These are phyloP conservation scores for Syngnathus rostellatus DNA, from an alignment of 2,797 vertebrate genomes.

Conservation along the genomic window DNA sequence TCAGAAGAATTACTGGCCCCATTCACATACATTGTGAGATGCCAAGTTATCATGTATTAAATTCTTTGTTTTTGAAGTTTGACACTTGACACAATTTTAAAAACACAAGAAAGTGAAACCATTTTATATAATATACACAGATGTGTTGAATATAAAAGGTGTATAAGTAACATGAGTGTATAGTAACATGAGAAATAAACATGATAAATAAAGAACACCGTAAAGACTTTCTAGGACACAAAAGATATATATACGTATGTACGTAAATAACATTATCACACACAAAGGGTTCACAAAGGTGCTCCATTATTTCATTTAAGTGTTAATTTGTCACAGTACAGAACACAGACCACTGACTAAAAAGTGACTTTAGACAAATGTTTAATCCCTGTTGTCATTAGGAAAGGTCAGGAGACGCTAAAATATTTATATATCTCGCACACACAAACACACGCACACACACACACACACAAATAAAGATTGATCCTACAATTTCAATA, in stretches of 20 bases:
- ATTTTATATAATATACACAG: not conserved
- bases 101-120: not conserved
- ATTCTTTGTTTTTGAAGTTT: not conserved
- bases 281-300: not conserved
- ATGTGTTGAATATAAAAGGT: not conserved
- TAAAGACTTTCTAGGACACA: not conserved
- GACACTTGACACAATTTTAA: not conserved
- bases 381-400: not conserved
- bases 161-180: not conserved
- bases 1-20: not conserved
- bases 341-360: not conserved
- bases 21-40: not conserved
- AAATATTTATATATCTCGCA: not conserved
- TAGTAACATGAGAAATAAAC: too few relatives aligned
- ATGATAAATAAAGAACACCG: too few relatives aligned
- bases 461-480: not conserved
- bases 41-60: not conserved
- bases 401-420: not conserved
- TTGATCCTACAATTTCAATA: slow-evolving; percentile 8
- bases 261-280: not conserved
- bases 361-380: not conserved
- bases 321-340: not conserved
- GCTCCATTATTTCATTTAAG: not conserved
- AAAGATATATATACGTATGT: not conserved
- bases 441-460: not conserved